Percentiles rank a stretch among this genome's conserved stretches.
These are phyloP conservation scores for Paratilapia polleni DNA, from an alignment of 2,113 vertebrate species.

Conservation along the genomic window DNA sequence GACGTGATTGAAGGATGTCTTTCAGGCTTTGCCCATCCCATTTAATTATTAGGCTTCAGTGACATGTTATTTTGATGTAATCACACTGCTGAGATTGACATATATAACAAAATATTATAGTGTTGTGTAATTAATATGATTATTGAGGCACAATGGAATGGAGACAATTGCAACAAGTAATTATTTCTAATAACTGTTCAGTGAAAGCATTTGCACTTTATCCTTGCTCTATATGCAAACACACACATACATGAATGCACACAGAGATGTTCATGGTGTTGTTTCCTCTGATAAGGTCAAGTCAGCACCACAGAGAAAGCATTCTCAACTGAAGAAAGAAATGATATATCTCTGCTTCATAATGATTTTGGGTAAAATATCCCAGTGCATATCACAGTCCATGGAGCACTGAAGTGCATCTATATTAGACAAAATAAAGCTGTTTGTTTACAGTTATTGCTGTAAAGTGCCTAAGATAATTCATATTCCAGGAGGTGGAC, in stretches of 20 bases:
- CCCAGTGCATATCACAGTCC: not conserved
- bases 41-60: not conserved
- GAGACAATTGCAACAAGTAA: not conserved
- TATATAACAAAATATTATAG: not conserved
- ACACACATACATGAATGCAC: not conserved
- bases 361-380: not conserved
- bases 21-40: not conserved
- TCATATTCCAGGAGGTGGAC: not conserved
- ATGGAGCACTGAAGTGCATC: not conserved
- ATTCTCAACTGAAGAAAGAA: constrained; percentile 5
- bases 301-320: not conserved
- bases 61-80: not conserved
- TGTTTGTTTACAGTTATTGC: not conserved
- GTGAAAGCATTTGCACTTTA: not conserved
- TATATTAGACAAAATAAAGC: not conserved
- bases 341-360: not conserved
- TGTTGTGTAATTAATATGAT: not conserved
- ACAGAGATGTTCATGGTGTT: not conserved
- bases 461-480: not conserved
- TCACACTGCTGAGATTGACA: not conserved
- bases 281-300: constrained; percentile 21
- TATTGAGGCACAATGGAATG: not conserved
- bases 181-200: not conserved
- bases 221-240: not conserved
- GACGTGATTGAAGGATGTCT: not conserved